These are phyloP conservation scores for Plectrocnemia conspersa DNA, from an alignment of 1,140 invertebrate species.

Conservation along the genomic window DNA sequence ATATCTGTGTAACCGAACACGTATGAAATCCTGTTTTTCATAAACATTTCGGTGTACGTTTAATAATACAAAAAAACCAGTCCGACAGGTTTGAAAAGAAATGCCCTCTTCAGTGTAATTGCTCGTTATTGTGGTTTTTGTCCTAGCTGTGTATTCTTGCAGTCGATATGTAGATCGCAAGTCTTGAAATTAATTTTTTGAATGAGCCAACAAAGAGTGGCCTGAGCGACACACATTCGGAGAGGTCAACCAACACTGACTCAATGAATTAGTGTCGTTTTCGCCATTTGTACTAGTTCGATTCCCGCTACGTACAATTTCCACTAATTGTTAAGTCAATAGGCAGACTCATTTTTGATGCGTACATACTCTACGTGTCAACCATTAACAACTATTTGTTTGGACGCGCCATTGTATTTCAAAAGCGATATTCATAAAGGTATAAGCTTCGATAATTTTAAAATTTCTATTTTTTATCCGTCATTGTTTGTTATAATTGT, in stretches of 20 bases:
- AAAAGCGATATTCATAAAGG: no score
- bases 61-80: slow-evolving; percentile 30
- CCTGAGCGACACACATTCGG: background rate
- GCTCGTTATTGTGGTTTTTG: no score
- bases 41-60: slow-evolving; percentile 15
- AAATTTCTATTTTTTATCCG: no score
- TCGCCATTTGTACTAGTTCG: background rate
- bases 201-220: no score
- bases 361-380: no score
- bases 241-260: background rate
- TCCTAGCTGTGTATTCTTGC: no score
- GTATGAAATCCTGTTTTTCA: slow-evolving; percentile 33
- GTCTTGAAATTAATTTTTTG: no score
- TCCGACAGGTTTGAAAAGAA: slow-evolving; percentile 19
- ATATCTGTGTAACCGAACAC: slow-evolving; percentile 17
- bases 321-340: slow-evolving; percentile 6
- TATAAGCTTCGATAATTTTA: no score
- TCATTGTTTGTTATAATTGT: no score
- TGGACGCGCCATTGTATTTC: no score
- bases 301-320: background rate
- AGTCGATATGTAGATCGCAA: no score
- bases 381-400: no score
- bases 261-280: background rate
- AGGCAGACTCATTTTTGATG: background rate
- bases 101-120: slow-evolving; percentile 1